Evolutionary conservation across 1,140 invertebrate genomes (phyloP), one percentile per base, ranked within the genome.

Genomic region (Calephelis virginiensis): DNA sequence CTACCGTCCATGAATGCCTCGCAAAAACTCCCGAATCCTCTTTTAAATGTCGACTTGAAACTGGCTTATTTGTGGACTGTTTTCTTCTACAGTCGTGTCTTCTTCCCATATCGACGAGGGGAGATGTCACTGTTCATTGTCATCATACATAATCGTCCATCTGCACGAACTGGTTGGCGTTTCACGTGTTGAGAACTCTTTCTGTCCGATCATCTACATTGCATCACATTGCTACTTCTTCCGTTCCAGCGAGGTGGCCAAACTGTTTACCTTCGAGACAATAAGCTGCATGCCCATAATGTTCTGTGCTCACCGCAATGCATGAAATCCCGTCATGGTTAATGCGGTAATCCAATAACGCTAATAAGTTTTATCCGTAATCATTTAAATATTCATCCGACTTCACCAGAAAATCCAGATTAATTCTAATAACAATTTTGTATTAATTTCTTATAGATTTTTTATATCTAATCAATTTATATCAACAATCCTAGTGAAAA

Each of bases 101-200:
- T 82, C 79, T 80, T 80, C 85, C 81, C 85, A 80, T 63, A 75
- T 72, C 56, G 83, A 89, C 88, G 75, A 81, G 80, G 87, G 79
- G 75, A 85, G 80, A 81, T 85, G 69, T 81, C 80, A 82, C 84
- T 70, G 66, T 75, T 83, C 77, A 86, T 70, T 73, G 80, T 78
- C 74, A 84, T 82, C 78, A 84, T 74, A 56, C 73, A 73, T 71
- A 80, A 73, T 74, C 73, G 69, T 80, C 78, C 75, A 85, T 83
- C 72, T 90, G 88, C 86, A 90, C 88, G 85, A 83, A 75, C 83
- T 81, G 83, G 72, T 79, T 81, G 76, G 73, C 72, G 82, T 80
- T 64, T 74, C 73, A 77, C 73, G 71, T 62, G 71, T 74, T 74
- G 70, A 68, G 70, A 76, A 75, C 75, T 79, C 48, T 81, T 63